A percentile compares a stretch with the other conserved stretches of the same genome.
These are phyloP conservation scores for Drosophila colorata DNA, from an alignment of 2,888 invertebrate species.

Conservation along the genomic window DNA sequence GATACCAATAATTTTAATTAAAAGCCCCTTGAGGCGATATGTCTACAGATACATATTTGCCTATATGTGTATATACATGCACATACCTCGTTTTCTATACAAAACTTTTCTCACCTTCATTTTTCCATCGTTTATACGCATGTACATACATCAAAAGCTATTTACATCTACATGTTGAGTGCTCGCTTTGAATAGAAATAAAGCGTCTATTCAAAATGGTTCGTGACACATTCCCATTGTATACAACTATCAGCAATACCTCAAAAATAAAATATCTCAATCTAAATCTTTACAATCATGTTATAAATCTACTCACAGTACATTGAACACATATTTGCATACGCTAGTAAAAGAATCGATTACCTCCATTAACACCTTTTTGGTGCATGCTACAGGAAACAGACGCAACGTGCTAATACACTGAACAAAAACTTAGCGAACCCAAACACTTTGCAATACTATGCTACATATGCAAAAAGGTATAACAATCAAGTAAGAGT, in stretches of 20 bases:
- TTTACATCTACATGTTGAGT: conserved; percentile 47
- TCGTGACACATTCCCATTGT: conserved; percentile 31
- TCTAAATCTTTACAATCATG: conserved; percentile 36
- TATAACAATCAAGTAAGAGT: too few relatives aligned
- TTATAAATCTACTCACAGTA: conserved; percentile 35
- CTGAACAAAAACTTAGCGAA: conserved; percentile 4
- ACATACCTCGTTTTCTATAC: conserved; percentile 4
- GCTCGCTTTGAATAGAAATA: conserved; percentile 18
- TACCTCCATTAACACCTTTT: conserved; percentile 54
- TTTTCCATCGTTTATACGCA: conserved; percentile 29
- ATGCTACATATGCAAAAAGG: too few relatives aligned
- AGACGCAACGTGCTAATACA: conserved; percentile 29
- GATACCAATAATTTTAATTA: background rate
- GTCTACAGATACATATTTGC: background rate
- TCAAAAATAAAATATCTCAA: background rate
- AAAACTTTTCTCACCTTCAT: conserved; percentile 33
- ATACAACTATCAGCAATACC: background rate
- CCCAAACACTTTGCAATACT: background rate
- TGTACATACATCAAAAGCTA: conserved; percentile 24
- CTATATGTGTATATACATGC: background rate
- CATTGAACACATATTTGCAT: background rate
- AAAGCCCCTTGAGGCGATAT: background rate
- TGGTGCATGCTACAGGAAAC: conserved; percentile 30
- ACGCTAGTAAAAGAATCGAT: conserved; percentile 51
- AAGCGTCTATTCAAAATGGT: conserved; percentile 25